phyloP scores from a whole-genome alignment of 2,113 vertebrate species.

The Globicephala melas region DNA sequence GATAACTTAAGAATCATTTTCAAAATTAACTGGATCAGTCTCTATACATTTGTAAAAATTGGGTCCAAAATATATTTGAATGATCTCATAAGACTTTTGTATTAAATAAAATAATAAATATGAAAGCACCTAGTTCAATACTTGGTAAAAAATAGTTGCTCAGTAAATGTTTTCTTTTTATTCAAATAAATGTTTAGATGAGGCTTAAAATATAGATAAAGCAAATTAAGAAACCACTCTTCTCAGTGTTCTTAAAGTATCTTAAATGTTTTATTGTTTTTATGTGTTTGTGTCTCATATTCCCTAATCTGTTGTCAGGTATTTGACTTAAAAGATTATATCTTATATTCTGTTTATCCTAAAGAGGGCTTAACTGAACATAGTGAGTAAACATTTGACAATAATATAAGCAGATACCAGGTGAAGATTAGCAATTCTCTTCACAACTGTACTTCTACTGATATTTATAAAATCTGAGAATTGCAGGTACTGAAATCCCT shows the following conservation, averaged over 20 bases:
- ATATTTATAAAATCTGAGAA: slow-evolving; percentile 35
- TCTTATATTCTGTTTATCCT: background rate
- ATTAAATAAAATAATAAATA: background rate
- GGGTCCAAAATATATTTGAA: background rate
- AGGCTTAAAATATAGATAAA: slow-evolving; percentile 20
- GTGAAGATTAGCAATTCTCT: slow-evolving; percentile 23
- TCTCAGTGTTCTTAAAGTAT: slow-evolving; percentile 4
- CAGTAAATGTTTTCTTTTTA: slow-evolving; percentile 21
- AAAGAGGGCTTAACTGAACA: background rate
- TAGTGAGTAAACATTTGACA: slow-evolving; percentile 6
- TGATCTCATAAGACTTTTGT: background rate
- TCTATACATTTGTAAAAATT: slow-evolving; percentile 10
- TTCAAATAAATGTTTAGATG: background rate
- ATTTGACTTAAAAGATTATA: slow-evolving; percentile 12
- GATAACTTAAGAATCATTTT: background rate
- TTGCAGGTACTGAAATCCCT: background rate
- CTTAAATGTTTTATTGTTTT: slow-evolving; percentile 22
- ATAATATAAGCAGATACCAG: background rate
- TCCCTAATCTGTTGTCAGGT: background rate
- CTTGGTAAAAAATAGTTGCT: background rate
- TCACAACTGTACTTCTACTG: background rate
- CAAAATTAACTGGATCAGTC: background rate
- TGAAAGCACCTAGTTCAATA: background rate
- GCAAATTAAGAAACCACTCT: background rate
- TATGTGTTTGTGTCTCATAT: background rate